These are phyloP conservation scores for Trissolcus japonicus DNA, from an alignment of 2,888 invertebrate genomes.

Conservation along the genomic window DNA sequence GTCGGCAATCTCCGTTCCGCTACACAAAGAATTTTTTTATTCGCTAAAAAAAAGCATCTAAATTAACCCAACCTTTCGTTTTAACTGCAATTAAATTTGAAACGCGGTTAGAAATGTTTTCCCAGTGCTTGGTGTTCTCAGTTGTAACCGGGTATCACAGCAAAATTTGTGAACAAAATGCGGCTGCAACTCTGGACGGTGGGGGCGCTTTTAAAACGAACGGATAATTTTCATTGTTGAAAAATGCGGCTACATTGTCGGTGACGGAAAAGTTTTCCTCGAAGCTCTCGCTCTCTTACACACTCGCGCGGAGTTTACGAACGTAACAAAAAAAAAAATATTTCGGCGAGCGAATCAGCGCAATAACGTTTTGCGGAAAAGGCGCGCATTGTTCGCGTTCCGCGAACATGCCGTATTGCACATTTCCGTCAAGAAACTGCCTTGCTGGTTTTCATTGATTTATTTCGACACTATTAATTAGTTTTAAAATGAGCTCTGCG, in stretches of 20 bases:
- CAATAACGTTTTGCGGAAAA: constrained; percentile 4
- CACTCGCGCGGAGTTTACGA: constrained; percentile 10
- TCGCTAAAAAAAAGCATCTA: too few relatives aligned
- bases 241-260: constrained; percentile 6
- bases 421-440: constrained; percentile 6
- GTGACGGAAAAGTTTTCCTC: constrained; percentile 8
- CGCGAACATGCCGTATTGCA: background rate
- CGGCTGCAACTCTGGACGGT: too few relatives aligned
- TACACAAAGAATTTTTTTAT: too few relatives aligned
- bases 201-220: too few relatives aligned
- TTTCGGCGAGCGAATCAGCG: constrained; percentile 4
- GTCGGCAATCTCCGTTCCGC: too few relatives aligned
- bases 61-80: too few relatives aligned
- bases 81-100: too few relatives aligned
- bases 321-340: constrained; percentile 16
- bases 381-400: constrained; percentile 7
- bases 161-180: too few relatives aligned
- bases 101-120: too few relatives aligned
- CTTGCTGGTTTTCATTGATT: constrained; percentile 17
- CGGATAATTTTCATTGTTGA: constrained; percentile 1
- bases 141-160: too few relatives aligned
- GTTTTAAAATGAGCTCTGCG: constrained; percentile 1
- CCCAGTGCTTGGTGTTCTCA: too few relatives aligned
- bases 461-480: constrained; percentile 14
- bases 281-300: constrained; percentile 4